Evolutionary conservation across 1,140 invertebrate genomes (phyloP), one percentile per base, ranked within the genome.

Genomic region (Cydia splendana): DNA sequence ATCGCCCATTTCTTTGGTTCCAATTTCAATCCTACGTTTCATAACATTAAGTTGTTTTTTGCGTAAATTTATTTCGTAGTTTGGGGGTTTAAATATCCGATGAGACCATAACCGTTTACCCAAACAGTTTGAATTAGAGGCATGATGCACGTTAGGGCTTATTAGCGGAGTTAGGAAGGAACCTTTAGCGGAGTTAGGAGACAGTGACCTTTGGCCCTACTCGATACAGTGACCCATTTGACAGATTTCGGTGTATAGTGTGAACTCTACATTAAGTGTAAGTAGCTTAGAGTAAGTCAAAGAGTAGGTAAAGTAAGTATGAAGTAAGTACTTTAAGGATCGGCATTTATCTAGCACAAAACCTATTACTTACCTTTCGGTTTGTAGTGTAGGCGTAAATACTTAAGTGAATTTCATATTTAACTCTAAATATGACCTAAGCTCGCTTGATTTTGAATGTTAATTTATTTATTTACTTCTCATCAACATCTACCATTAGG

Each of bases 121-220:
- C 85, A 86, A 88, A 88, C 83, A 87, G 65, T 51, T 77, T 73
- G 78, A 86, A 87, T 87, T 82, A 86, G 85, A 82, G 77, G 79
- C 80, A 80, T 85, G 83, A 84, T 82, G 81, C 80, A 84, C 84
- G 76, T 88, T 86, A 88, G 84, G 85, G 80, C 65, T 62, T 84
- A 85, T 88, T 88, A 88, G 82, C 82, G 74, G 75, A 78, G 75
- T 78, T 77, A 78, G 57, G 75, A 79, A 83, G 82, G 85, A n/a
- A n/a, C n/a, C n/a, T n/a, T 88, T 88, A 88, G 82, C 82, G 74
- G 75, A 78, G 75, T 78, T 77, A 78, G 57, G 75, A 79, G 85
- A 80, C 80, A 80, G 74, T 77, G 57, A 84, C 82, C 86, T 87
- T 83, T 88, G 81, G 82, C 85, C 86, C 78, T 80, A 76, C 76